Evolutionary conservation across 2,113 vertebrate genomes (phyloP), one percentile per base, ranked within the genome.

Genomic region (Cebus imitator): DNA sequence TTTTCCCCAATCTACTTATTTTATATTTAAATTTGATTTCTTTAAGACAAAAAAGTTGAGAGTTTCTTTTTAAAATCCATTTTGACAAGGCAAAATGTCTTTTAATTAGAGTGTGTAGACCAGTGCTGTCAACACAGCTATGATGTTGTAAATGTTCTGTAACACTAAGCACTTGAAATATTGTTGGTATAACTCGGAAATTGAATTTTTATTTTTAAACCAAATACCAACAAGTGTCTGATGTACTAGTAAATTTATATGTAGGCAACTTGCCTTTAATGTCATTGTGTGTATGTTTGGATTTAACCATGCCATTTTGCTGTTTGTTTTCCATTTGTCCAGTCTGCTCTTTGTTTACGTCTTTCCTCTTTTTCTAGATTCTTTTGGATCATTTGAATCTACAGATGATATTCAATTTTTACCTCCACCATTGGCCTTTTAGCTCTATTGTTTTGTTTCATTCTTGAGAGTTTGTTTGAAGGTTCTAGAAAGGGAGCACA

Each of bases 151-250:
- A 94, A 73, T 89, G 7, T 35, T 55, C 8, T 64, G 35, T 21
- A 43, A 27, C 35, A 48, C 20, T 68, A 23, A 45, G 7, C 40
- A 48, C 21, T 55, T 78, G 11, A 57, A 79, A 76, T 61, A 40
- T 18, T 5, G 3, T 13, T 10, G 7, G 3, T 23, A 40, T 52
- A 27, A 23, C 1, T 10, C 7, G 64, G 13, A 68, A 8, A 21
- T 2, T 78, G 23, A 57, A 58, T 30, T 90, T 48, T 58, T 52
- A 50, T 6, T 37, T 85, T 70, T 50, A 18, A 35, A 50, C 68
- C 55, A 64, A 64, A 30, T 64, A 50, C 18, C 23, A 2, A 64
- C 18, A 45, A 8, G 18, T 30, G 11, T 57, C 3, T 32, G 61
- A 23, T 32, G 13, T 82, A 61, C 43, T 94, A 18, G 32, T 73